Evolutionary conservation across 2,797 vertebrate species (phyloP).

Genomic region (Anguilla anguilla): DNA sequence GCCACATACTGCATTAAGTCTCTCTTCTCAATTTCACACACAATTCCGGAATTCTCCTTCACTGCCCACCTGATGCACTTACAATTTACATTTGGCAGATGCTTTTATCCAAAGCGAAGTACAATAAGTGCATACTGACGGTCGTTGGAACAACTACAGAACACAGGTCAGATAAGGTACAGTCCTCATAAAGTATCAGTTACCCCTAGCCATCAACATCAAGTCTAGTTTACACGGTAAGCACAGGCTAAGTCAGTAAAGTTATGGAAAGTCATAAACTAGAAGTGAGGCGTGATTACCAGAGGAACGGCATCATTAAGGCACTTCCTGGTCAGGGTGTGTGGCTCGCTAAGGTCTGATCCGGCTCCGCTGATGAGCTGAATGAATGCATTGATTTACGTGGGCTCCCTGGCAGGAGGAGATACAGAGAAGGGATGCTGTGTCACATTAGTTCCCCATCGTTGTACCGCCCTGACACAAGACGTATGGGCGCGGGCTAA

Average conservation of each 20-base stretch:
- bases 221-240: no score
- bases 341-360: not conserved
- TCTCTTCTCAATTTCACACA: not conserved
- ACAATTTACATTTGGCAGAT: not conserved
- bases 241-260: no score
- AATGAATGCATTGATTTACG: constrained; percentile 34
- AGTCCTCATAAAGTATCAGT: no score
- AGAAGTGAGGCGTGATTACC: not conserved
- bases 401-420: constrained; percentile 21
- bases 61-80: not conserved
- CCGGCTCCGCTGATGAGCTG: not conserved
- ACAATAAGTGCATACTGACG: no score
- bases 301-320: no score
- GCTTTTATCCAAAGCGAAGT: no score
- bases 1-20: no score
- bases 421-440: constrained; percentile 46
- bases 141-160: no score
- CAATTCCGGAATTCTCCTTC: not conserved
- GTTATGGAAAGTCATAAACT: no score
- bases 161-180: no score
- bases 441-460: constrained; percentile 42
- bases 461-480: constrained; percentile 45
- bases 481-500: constrained; percentile 46
- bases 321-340: not conserved
- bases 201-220: no score